phyloP scores from a whole-genome alignment of 2,888 invertebrate species.

The Steromphala cineraria region DNA sequence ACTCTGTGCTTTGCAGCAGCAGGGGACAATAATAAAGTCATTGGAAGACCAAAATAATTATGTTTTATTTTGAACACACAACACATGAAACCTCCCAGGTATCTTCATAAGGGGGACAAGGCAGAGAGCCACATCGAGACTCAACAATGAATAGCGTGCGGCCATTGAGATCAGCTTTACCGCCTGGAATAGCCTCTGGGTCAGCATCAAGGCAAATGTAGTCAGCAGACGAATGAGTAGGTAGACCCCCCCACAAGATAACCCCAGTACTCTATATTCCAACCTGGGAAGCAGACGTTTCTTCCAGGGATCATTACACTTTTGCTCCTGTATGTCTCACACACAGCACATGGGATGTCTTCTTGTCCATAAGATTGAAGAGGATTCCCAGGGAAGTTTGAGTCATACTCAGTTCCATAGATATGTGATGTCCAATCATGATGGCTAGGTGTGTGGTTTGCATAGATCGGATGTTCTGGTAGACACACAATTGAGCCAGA shows the following conservation, averaged over 20 bases:
- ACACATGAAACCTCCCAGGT: conserved; percentile 29
- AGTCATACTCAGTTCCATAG: conserved; percentile 34
- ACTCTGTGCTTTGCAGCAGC: too few species aligned
- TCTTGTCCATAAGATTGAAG: conserved; percentile 26
- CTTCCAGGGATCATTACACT: conserved; percentile 36
- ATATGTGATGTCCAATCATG: background rate
- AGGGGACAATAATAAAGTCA: too few species aligned
- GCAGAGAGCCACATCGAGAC: conserved; percentile 30
- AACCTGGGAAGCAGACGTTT: conserved; percentile 30
- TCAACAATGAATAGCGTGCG: conserved; percentile 29
- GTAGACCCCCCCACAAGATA: background rate
- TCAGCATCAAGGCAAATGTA: conserved; percentile 34
- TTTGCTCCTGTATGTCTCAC: conserved; percentile 16
- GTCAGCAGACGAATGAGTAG: conserved; percentile 19
- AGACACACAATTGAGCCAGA: conserved; percentile 26
- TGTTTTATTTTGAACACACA: conserved; percentile 20
- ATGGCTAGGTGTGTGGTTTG: background rate
- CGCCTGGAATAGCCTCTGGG: conserved; percentile 24
- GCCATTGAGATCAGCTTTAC: conserved; percentile 23
- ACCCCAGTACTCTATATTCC: conserved; percentile 38
- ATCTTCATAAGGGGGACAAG: conserved; percentile 30
- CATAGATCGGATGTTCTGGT: conserved; percentile 26
- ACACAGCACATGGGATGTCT: conserved; percentile 41
- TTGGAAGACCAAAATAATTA: too few species aligned
- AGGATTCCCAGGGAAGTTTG: background rate